Evolutionary conservation across 2,888 invertebrate genomes (phyloP).

Genomic region (Apamea sordens): DNA sequence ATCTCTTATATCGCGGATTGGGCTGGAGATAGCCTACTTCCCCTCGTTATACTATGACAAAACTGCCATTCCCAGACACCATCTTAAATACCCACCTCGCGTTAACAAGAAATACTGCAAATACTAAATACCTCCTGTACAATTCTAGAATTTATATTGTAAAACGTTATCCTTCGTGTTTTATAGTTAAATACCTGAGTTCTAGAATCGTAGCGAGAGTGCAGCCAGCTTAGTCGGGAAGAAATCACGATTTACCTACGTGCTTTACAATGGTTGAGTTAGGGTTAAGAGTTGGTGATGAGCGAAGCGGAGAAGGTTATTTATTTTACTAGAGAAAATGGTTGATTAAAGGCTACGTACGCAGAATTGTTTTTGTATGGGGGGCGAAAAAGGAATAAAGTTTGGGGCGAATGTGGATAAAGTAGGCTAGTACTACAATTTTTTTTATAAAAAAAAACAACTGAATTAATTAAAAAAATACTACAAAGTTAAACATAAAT

Average conservation of each 20-base stretch:
- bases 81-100: conserved; percentile 25
- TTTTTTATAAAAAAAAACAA: neutral
- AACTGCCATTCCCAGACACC: conserved; percentile 16
- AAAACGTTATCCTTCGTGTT: conserved; percentile 49
- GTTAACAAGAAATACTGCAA: conserved; percentile 30
- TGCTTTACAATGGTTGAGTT: conserved; percentile 50
- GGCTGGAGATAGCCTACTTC: too few relatives aligned
- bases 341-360: neutral
- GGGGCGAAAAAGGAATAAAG: neutral
- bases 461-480: neutral
- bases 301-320: conserved; percentile 38
- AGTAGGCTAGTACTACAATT: neutral
- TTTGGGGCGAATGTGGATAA: neutral
- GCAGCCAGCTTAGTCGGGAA: conserved; percentile 49
- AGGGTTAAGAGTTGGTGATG: neutral
- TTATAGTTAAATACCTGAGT: conserved; percentile 60
- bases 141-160: conserved; percentile 51
- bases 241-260: conserved; percentile 72
- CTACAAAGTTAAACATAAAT: neutral
- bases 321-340: neutral
- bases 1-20: too few relatives aligned
- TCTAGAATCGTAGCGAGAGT: conserved; percentile 36
- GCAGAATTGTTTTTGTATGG: neutral
- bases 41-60: neutral
- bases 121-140: conserved; percentile 40